Base-by-base conservation (phyloP, 1,140 invertebrate species). In the Phymorhynchus buccinoides region DNA sequence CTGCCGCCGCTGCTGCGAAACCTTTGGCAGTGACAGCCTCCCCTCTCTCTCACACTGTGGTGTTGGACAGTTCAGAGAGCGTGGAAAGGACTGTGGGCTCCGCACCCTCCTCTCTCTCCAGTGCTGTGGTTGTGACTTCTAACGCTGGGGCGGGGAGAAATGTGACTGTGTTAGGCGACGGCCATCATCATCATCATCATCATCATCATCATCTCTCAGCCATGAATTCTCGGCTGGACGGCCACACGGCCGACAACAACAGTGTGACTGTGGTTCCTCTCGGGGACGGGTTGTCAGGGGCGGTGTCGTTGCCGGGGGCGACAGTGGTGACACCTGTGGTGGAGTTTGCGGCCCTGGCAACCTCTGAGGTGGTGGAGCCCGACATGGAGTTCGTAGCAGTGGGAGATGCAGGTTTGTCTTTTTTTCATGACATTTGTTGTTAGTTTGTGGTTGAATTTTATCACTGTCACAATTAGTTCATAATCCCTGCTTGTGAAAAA, bases 301-400 rank as follows among this genome's bases (percentile, higher is more conserved):
- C 37, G 14, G 35, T 37, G 44, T 30, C 78, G 3, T 14, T 39
- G 32, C 73, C 81, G 2, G 81, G 62, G 16, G 66, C 81, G 27
- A 27, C 81, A 37, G 4, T 41, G 7, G 3, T 66, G n/a, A 37
- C 35, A n/a, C 7, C 37, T 18, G 18, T 44, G 22, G 35, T 71
- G 27, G 81, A 83, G 56, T 44, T 83, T 6, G 18, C 66, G 1
- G n/a, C 81, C 1, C 41, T 44, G 32, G 27, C 80, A 3, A 22
- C 73, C 7, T 75, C 73, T 14, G 3, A 52, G 6, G 37, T 37
- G 2, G 81, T 62, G 30, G 81, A 83, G 3, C 52, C 41, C 22
- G 81, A 83, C 9, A 41, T 83, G n/a, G 41, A 83, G 39, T 71
- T 83, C 37, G 73, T 83, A 68, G 35, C 81, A 22, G 62, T 83